Base-by-base conservation (phyloP, 2,797 vertebrate genomes). In the Hoplostethus atlanticus region DNA sequence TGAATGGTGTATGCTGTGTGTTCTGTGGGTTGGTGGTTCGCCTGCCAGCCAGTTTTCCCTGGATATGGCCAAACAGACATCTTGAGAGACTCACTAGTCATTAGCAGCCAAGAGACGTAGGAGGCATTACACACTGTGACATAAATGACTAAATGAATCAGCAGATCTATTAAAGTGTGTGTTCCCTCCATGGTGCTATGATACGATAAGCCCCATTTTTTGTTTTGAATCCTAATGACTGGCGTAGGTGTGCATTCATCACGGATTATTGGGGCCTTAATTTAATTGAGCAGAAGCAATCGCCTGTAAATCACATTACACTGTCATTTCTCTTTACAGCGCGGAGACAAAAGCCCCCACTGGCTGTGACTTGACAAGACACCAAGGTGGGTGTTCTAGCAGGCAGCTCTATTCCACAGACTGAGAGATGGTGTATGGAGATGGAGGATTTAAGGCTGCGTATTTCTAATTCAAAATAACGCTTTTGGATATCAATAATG, bases 181-280 rank as follows among this genome's bases (percentile, higher is more conserved):
- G 88, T 93, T 93, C 89, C 77, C 84, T 73, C 85, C 87, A 77
- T 76, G 82, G 88, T 90, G 89, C 89, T 76, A 57, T 89, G 89
- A 92, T 89, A 89, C 77, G 89, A 93, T 93, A 91, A 93, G 88
- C 88, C 85, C 87, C 87, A 79, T 87, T 93, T 94, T 94, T 93
- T 93, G 92, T 92, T 92, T 91, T 91, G 91, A 93, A 92, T 94
- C 89, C 89, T 93, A 93, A 95, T 93, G 93, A 95, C 86, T 93
- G 88, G 90, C 85, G 87, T 94, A 92, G 93, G 93, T 94, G 92
- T 92, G 90, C 92, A 94, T 94, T 95, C 89, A 94, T 94, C 93
- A 92, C 87, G 89, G 87, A 84, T 91, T 94, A 93, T 91, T 93
- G 92, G 88, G 91, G 89, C 74, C 86, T 92, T 95, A 93, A 95